phyloP scores from a whole-genome alignment of 1,140 invertebrate genomes.

The Zaprionus tsacasi region DNA sequence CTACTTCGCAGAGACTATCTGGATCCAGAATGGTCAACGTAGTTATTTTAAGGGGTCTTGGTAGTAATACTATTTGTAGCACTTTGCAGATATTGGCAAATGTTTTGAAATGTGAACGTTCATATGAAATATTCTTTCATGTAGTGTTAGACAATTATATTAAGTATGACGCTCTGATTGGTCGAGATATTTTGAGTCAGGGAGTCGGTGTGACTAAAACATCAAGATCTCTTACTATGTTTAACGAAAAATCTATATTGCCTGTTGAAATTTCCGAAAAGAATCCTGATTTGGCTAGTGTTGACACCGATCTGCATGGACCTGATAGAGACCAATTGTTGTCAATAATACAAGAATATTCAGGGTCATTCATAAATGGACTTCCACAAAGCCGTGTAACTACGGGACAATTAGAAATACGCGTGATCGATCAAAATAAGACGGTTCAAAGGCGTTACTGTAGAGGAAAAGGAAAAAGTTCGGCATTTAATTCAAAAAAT shows the following conservation, averaged over 20 bases:
- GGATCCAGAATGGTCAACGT: not conserved
- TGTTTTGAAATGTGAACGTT: constrained; percentile 16
- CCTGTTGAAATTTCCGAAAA: too few species aligned
- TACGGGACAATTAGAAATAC: not conserved
- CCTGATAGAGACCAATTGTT: not conserved
- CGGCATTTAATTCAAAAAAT: too few species aligned
- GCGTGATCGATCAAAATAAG: too few species aligned
- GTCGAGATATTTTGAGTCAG: constrained; percentile 29
- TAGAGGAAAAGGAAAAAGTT: too few species aligned
- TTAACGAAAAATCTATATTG: not conserved
- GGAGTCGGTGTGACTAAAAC: constrained; percentile 11
- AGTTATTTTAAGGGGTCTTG: constrained; percentile 21
- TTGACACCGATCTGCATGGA: not conserved
- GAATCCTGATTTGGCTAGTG: not conserved
- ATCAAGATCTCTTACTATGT: not conserved
- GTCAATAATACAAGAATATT: not conserved
- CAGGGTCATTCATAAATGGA: not conserved
- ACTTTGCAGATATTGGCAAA: constrained; percentile 37
- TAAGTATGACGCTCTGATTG: constrained; percentile 28
- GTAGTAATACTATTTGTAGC: constrained; percentile 22
- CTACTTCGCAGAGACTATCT: constrained; percentile 6
- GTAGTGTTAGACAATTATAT: constrained; percentile 15
- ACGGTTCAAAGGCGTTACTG: too few species aligned
- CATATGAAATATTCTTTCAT: constrained; percentile 23
- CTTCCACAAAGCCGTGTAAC: not conserved